These are phyloP conservation scores for Melanargia galathea DNA, from an alignment of 2,888 invertebrate species.

Conservation along the genomic window DNA sequence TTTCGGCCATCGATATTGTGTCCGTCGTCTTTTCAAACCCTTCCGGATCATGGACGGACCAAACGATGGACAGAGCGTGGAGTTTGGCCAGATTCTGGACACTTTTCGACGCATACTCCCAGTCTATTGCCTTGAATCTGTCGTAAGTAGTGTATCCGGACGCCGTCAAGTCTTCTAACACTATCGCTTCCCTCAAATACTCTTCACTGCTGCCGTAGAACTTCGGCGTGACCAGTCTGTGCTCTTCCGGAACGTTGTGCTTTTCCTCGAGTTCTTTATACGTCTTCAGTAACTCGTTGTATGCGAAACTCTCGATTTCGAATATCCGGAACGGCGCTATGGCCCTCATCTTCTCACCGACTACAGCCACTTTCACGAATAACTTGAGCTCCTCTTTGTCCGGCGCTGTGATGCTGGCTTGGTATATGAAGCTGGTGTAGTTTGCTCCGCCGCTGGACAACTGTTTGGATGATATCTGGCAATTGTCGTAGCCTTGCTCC, in stretches of 20 bases:
- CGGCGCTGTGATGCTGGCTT: slow-evolving; percentile 45
- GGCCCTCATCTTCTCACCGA: slow-evolving; percentile 42
- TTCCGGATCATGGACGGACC: slow-evolving; percentile 49
- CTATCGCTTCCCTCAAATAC: slow-evolving; percentile 43
- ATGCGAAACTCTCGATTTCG: slow-evolving; percentile 44
- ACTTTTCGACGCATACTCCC: slow-evolving; percentile 49
- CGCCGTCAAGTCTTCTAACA: slow-evolving; percentile 48
- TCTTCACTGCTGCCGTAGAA: slow-evolving; percentile 41
- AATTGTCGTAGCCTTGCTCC: slow-evolving; percentile 46
- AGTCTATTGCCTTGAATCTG: slow-evolving; percentile 47
- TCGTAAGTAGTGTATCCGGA: slow-evolving; percentile 45
- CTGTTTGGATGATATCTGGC: slow-evolving; percentile 44
- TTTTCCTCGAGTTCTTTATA: slow-evolving; percentile 44
- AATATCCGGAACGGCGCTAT: slow-evolving; percentile 35
- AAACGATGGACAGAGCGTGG: slow-evolving; percentile 56
- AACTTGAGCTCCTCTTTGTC: slow-evolving; percentile 42
- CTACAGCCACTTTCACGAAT: slow-evolving; percentile 41
- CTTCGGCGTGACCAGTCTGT: slow-evolving; percentile 45
- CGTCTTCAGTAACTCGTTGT: slow-evolving; percentile 40
- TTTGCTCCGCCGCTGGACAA: slow-evolving; percentile 54
- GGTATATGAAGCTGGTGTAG: slow-evolving; percentile 51
- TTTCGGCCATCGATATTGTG: slow-evolving; percentile 18
- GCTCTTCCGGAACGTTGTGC: slow-evolving; percentile 41
- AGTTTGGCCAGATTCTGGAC: slow-evolving; percentile 51
- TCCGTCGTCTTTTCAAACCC: slow-evolving; percentile 40